Evolutionary conservation across 2,797 vertebrate species (phyloP), one percentile per base, ranked within the genome.

Genomic region (Pangasius macronema): DNA sequence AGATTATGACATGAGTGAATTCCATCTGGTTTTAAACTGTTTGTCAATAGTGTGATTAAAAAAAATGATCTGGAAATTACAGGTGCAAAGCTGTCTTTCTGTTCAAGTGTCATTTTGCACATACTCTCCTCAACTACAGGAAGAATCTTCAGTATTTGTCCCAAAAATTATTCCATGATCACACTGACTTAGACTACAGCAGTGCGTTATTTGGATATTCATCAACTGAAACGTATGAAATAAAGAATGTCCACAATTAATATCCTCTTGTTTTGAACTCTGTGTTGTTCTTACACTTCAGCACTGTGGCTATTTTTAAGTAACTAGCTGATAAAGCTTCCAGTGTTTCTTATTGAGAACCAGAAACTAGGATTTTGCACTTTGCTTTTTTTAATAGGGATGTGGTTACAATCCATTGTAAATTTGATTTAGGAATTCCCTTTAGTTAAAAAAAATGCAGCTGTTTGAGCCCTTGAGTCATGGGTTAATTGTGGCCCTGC

Each of bases 11-110:
- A 39, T 68, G 73, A 88, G 85, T 84, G 85, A 89, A 90, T 89
- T 85, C 82, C 53, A 84, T 84, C 55, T 88, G 86, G 86, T 89
- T 90, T 91, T 88, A 91, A 87, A 81, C 73, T 87, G 63, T 87
- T 46, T 88, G 90, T 91, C 86, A 91, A 72, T 89, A 83, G 88
- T 87, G 72, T 84, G 77, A 91, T 93, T 85, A 84, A 67, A 22
- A 92, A 89, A 55, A 70, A 75, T 4, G 51, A 84, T 84, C 82
- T 87, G 85, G 82, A 61, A 39, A 86, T 83, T 75, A 87, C 3
- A 86, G 68, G 39, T n/a, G 33, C 39, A 9, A 87, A 70, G 24
- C 51, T 68, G 7, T 87, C 16, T 20, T 77, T 82, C 76, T 87
- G 22, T 73, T 33, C 33, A 33, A 67, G 67, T 87, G 68, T 65